A percentile compares a stretch with the other conserved stretches of the same genome.
Evolutionary conservation across 1,140 invertebrate genomes (phyloP).

Genomic region (Philaenus spumarius): DNA sequence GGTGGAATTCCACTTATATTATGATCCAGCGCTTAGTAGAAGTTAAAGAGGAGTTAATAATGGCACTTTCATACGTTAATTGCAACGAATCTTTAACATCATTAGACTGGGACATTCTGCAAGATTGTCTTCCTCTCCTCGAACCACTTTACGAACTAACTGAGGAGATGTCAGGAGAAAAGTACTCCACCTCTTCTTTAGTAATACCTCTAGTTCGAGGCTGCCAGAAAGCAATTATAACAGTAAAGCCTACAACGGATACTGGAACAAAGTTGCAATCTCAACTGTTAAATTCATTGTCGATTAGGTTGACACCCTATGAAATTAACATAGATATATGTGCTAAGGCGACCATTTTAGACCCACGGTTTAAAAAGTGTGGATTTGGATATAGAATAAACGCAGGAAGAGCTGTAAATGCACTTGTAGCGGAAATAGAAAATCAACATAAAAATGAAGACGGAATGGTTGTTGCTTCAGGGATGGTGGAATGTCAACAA

Average conservation of each 20-base stretch:
- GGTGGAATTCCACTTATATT: slow-evolving; percentile 5
- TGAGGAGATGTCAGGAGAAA: slow-evolving; percentile 10
- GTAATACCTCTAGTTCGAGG: slow-evolving; percentile 7
- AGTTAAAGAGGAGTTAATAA: not conserved
- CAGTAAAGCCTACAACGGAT: not conserved
- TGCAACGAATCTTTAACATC: not conserved
- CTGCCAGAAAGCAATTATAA: not conserved
- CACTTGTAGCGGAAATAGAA: not conserved
- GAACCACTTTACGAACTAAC: not conserved
- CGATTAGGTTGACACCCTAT: not conserved
- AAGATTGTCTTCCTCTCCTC: not conserved
- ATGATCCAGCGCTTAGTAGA: not conserved
- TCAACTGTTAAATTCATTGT: not conserved
- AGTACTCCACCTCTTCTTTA: not conserved
- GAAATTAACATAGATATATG: slow-evolving; percentile 1
- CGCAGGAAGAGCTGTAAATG: not conserved
- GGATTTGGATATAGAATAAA: not conserved
- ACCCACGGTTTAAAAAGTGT: slow-evolving; percentile 2
- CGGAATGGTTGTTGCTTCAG: too few relatives aligned
- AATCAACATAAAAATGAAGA: too few relatives aligned
- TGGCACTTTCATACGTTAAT: slow-evolving; percentile 1
- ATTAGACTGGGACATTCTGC: not conserved
- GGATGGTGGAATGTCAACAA: not conserved
- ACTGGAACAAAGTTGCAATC: not conserved
- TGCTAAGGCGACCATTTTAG: slow-evolving; percentile 1